Conservation (phyloP, 2,888 invertebrate genomes). For the Punctoribates punctum region DNA sequence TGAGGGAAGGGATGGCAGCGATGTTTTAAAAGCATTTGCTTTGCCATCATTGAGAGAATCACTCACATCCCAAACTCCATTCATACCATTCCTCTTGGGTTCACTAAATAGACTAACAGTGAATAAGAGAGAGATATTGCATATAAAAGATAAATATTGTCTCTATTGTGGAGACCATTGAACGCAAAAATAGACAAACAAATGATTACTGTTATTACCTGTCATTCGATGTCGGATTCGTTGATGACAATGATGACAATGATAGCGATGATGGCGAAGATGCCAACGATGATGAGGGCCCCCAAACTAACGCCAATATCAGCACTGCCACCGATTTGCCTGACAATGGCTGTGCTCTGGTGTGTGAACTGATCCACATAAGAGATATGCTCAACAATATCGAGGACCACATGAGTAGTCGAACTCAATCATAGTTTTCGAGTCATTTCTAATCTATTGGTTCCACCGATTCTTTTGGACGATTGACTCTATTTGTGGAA, state of each 20-base stretch:
- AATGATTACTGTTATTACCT: conserved; percentile 33
- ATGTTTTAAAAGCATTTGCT: neutral
- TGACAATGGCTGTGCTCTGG: conserved; percentile 17
- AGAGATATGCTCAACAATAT: conserved; percentile 14
- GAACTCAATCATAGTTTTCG: conserved; percentile 9
- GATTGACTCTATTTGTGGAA: neutral
- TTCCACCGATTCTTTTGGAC: conserved; percentile 1
- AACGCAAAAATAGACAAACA: conserved; percentile 2
- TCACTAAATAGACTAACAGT: conserved; percentile 15
- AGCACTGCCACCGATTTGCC: conserved; percentile 15
- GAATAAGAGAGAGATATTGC: conserved; percentile 1
- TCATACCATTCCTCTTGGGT: conserved; percentile 25
- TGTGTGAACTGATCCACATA: neutral
- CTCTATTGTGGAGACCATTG: neutral
- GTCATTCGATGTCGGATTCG: conserved; percentile 13
- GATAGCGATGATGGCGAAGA: neutral
- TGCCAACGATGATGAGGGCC: neutral
- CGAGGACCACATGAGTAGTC: conserved; percentile 23
- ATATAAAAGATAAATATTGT: conserved; percentile 27
- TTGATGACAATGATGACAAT: conserved; percentile 20
- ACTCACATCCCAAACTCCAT: conserved; percentile 21
- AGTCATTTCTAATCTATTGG: conserved; percentile 6
- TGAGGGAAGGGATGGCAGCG: neutral
- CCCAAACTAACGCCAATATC: neutral
- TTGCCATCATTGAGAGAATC: conserved; percentile 7